Conservation (phyloP, 2,113 vertebrate genomes). For the Eulemur rufifrons region DNA sequence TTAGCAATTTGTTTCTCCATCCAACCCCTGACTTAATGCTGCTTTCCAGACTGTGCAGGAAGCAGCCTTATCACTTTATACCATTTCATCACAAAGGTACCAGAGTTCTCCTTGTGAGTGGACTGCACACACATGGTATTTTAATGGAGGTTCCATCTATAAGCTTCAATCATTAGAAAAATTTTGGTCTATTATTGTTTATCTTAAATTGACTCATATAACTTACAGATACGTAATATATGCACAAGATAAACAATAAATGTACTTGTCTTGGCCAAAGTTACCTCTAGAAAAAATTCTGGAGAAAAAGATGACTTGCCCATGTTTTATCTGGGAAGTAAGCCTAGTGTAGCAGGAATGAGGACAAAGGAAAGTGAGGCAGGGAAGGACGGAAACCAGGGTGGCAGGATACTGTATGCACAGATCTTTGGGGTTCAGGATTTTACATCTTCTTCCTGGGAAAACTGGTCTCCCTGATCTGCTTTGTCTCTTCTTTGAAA, state of each 20-base stretch:
- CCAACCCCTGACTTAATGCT: neutral
- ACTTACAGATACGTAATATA: neutral
- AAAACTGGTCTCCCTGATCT: neutral
- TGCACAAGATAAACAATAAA: neutral
- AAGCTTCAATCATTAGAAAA: neutral
- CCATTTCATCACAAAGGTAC: neutral
- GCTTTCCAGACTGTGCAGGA: neutral
- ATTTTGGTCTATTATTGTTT: neutral
- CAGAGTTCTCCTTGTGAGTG: neutral
- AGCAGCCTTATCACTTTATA: neutral
- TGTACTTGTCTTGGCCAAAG: neutral
- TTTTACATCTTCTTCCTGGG: neutral
- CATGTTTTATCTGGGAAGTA: neutral
- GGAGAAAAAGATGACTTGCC: neutral
- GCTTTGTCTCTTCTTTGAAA: neutral
- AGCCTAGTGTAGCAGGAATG: neutral
- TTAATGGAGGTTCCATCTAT: neutral
- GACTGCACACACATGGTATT: neutral
- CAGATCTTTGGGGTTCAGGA: neutral
- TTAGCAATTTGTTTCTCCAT: neutral
- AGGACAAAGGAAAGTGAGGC: neutral
- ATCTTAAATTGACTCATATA: neutral
- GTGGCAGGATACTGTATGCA: too few relatives aligned
- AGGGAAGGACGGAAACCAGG: neutral
- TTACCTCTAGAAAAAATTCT: neutral